Percentiles rank a stretch among this genome's conserved stretches.
Evolutionary conservation across 2,888 invertebrate species (phyloP).

Genomic region (Junonia oenone): DNA sequence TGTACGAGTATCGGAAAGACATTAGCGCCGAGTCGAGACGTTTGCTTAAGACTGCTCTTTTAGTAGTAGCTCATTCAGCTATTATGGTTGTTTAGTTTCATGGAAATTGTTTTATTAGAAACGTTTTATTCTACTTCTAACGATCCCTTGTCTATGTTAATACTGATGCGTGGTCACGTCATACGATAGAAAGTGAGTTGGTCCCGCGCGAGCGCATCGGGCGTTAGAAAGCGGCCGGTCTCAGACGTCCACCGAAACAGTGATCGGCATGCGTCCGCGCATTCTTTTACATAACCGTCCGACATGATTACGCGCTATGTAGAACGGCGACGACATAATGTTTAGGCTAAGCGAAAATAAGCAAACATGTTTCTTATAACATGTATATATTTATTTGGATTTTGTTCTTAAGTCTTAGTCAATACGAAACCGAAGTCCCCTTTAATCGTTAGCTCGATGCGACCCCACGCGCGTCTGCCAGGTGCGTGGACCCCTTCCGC

Average conservation of each 20-base stretch:
- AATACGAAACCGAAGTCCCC: conserved; percentile 37
- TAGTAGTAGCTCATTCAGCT: neutral
- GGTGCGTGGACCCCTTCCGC: conserved; percentile 59
- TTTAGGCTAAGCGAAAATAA: neutral
- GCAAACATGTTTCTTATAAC: neutral
- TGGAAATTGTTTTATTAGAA: neutral
- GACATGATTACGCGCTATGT: conserved; percentile 4
- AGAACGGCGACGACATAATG: neutral
- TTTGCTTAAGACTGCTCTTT: conserved; percentile 12
- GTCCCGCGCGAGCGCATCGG: conserved; percentile 60
- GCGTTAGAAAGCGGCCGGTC: conserved; percentile 69
- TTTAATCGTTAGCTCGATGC: conserved; percentile 47
- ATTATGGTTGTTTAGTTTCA: neutral
- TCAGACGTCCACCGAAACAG: conserved; percentile 48
- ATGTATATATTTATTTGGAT: neutral
- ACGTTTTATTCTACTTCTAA: neutral
- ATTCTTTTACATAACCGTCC: conserved; percentile 51
- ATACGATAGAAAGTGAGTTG: conserved; percentile 75
- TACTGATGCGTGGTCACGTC: conserved; percentile 37
- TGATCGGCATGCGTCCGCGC: conserved; percentile 52
- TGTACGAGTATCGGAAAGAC: conserved; percentile 14
- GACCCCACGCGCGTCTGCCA: conserved; percentile 65
- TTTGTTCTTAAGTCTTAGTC: no score
- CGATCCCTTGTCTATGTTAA: conserved; percentile 15
- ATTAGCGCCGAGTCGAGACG: conserved; percentile 9